Evolutionary conservation across 92 coral and sea anemone genomes (phyloP), one percentile per base, ranked within the genome.

Genomic region (Pocillopora grandis): DNA sequence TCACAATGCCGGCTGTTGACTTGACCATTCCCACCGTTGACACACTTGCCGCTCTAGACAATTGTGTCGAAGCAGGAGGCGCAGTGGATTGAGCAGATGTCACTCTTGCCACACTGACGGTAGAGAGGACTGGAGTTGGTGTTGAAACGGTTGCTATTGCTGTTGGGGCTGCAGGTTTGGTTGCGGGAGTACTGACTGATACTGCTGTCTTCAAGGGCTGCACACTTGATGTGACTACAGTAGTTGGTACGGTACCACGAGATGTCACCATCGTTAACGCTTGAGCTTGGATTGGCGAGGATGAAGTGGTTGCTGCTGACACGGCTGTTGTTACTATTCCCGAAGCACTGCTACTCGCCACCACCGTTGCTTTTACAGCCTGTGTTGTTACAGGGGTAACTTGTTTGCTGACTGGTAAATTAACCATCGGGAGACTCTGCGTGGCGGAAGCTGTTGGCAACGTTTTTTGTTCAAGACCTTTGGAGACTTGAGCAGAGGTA

Each of bases 161-260:
- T 1, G 69, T 12, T 70, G 66, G 42, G 15, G 71, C 19, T 21
- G 74, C 27, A 5, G 75, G 37, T 55, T 81, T 77, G 57, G 33
- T 36, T 13, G 31, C 49, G 0, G 86, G 58, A 16, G 89, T 12
- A n/a, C 49, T 14, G 48, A 52, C 68, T 68, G 82, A 71, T 37
- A 52, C 71, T 69, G 87, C 71, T 60, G 75, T 77, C 64, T 80
- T 86, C 0, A 86, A 60, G 18, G 85, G 62, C 18, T 64, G 81
- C 33, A 58, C 66, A 35, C 76, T 80, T 71, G 86, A 70, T n/a
- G 90, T 76, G 42, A 75, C 58, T 1, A 35, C 75, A 70, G 80
- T 64, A 33, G 85, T 63, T 35, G 75, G 17, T 10, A 76, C 21
- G 17, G 86, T 13, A 21, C 33, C 65, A 20, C 3, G 8, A 1